Base-by-base conservation (phyloP, 1,140 invertebrate species). In the Riptortus pedestris region DNA sequence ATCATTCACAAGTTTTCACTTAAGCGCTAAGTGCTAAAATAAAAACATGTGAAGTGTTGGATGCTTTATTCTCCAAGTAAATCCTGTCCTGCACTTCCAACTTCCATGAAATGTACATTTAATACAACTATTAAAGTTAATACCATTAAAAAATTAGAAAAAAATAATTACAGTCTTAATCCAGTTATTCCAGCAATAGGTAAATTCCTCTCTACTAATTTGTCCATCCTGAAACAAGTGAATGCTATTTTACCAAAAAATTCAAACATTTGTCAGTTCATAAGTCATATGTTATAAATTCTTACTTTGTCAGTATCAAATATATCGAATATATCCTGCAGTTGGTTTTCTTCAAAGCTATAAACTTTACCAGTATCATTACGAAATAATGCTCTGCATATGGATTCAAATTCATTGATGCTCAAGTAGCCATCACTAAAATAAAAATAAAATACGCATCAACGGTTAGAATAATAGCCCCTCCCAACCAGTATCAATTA, bases 341-440 rank as follows among this genome's bases (percentile, higher is more conserved):
- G 77, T 69, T 83, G 82, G 28, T 85, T 79, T 55, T 84, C 79
- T 12, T 85, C 81, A 43, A 93, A 73, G n/a, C 80, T 80, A 70
- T 94, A 94, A 69, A 92, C 85, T 71, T 88, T 85, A 1, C 90
- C 90, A 66, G 82, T 82, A 71, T 90, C 87, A 73, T 93, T 91
- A 4, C 90, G 81, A 76, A 93, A 93, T 47, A 93, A 74, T 0
- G 90, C 88, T 66, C 87, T 83, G 72, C 87, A 91, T 71, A 93
- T 83, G 26, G 87, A 75, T 31, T 83, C 81, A 73, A 93, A 93
- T 76, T 93, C 91, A 1, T 80, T 76, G 20, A 88, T 73, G 69
- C 84, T 87, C 65, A 93, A 75, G 70, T 82, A 84, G 33, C 87
- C 88, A 76, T 93, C 90, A 47, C 86, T 87, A 71, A 2, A 76